These are phyloP conservation scores for Zhengitettix transpicula DNA, from an alignment of 2,888 invertebrate species.

Conservation along the genomic window DNA sequence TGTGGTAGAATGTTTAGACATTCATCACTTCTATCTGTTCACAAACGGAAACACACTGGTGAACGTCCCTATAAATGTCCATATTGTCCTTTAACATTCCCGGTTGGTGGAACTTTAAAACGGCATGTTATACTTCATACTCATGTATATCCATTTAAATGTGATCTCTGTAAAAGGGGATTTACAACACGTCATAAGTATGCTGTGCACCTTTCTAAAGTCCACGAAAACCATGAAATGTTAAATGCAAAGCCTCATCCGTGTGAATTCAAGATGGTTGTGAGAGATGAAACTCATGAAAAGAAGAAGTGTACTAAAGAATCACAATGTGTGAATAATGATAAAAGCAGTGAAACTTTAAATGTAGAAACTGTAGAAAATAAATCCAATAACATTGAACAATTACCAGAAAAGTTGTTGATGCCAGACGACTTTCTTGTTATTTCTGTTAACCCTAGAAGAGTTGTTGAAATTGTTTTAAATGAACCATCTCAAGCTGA, in stretches of 20 bases:
- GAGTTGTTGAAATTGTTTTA: constrained; percentile 12
- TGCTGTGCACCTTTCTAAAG: constrained; percentile 12
- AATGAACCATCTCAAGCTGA: constrained; percentile 11
- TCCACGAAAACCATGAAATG: constrained; percentile 11
- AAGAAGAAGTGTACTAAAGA: neutral
- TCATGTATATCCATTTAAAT: constrained; percentile 13
- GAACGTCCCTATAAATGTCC: constrained; percentile 29
- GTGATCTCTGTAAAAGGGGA: constrained; percentile 14
- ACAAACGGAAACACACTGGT: constrained; percentile 30
- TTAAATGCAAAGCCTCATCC: constrained; percentile 7
- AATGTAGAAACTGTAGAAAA: constrained; percentile 2
- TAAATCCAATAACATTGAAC: constrained; percentile 1
- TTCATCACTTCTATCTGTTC: constrained; percentile 16
- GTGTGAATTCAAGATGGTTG: constrained; percentile 13
- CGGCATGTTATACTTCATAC: constrained; percentile 23
- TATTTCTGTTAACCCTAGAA: constrained; percentile 3
- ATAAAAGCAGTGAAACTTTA: neutral
- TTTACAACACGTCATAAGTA: constrained; percentile 14
- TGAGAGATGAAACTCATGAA: constrained; percentile 6
- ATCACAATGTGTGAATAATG: neutral
- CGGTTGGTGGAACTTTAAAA: constrained; percentile 27
- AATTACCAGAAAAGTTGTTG: neutral
- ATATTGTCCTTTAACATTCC: constrained; percentile 27
- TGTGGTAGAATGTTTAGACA: constrained; percentile 14
- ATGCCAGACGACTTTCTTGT: constrained; percentile 5